Evolutionary conservation across 1,140 invertebrate species (phyloP), one percentile per base, ranked within the genome.

Genomic region (Zaprionus taronus): DNA sequence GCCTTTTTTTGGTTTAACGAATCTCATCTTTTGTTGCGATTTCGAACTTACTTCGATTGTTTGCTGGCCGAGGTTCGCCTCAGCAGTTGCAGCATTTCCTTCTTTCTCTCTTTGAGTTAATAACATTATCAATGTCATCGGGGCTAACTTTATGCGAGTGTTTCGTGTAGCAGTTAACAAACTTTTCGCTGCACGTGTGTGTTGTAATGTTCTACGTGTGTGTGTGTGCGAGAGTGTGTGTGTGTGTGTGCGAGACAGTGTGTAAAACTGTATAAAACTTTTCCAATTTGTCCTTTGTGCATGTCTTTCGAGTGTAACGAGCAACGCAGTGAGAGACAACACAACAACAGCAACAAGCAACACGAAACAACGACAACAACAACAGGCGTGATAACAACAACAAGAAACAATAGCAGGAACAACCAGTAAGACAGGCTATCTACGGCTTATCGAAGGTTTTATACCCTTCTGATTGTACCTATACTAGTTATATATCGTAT

Each of bases 281-380:
- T 80, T 80, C 78, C 78, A 80, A 80, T 80, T 80, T 80, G 78
- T 80, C 74, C 78, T 80, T 77, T 80, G 78, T 77, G 75, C 75
- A 80, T 80, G 78, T 80, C 78, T 80, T 80, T 80, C 61, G 62
- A 73, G 78, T 77, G 78, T 77, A 80, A 80, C 75, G 74, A 77
- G 73, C 68, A 65, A 60, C 68, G 61, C 64, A 56, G 57, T 41
- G 26, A 24, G 36, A 66, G 36, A 60, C 53, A 66, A 62, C 28
- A 65, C 55, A 60, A 31, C 66, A 47, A 17, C 65, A 63, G 17
- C 22, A 36, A 47, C 49, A 66, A 66, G 36, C 20, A 65, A 34
- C 60, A 60, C 28, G 28, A 31, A 31, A 31, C 22, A 36, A 49
- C 49, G 61, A 38, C 20, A 65, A 41, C 60, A 60, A 28, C 61